Evolutionary conservation across 2,113 vertebrate genomes (phyloP).

Genomic region (Macroglossus sobrinus): DNA sequence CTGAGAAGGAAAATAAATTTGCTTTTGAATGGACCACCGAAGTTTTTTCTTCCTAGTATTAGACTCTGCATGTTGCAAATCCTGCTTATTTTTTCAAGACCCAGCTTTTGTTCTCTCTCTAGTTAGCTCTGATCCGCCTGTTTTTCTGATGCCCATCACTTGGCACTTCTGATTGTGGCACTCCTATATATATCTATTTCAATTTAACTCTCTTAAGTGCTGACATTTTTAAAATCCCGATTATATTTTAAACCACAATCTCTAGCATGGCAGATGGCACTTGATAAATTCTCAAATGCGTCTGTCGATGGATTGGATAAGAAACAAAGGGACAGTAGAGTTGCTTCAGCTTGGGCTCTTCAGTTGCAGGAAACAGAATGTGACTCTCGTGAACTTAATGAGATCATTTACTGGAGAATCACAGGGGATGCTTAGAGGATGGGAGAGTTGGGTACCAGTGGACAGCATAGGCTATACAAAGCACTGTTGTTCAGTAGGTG

Average conservation of each 20-base stretch:
- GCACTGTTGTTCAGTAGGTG: too few relatives aligned
- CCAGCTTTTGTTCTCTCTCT: background rate
- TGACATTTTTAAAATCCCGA: background rate
- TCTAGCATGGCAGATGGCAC: background rate
- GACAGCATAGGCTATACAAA: too few relatives aligned
- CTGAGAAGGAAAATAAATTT: constrained; percentile 26
- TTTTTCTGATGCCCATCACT: background rate
- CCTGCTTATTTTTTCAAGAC: background rate
- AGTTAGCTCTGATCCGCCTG: background rate
- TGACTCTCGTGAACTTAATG: background rate
- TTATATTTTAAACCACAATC: background rate
- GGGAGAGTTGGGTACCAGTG: background rate
- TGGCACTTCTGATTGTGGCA: background rate
- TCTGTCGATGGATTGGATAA: background rate
- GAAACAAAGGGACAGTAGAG: background rate
- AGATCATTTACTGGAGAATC: background rate
- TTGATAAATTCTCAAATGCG: background rate
- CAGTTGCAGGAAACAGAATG: background rate
- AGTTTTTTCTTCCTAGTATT: background rate
- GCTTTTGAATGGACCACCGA: background rate
- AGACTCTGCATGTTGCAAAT: background rate
- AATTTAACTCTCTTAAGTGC: background rate
- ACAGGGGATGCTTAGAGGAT: background rate
- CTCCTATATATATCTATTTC: background rate
- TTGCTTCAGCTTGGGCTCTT: background rate